A percentile compares a stretch with the other conserved stretches of the same genome.
Conservation (phyloP, 2,888 invertebrate genomes). For the Mantis religiosa region DNA sequence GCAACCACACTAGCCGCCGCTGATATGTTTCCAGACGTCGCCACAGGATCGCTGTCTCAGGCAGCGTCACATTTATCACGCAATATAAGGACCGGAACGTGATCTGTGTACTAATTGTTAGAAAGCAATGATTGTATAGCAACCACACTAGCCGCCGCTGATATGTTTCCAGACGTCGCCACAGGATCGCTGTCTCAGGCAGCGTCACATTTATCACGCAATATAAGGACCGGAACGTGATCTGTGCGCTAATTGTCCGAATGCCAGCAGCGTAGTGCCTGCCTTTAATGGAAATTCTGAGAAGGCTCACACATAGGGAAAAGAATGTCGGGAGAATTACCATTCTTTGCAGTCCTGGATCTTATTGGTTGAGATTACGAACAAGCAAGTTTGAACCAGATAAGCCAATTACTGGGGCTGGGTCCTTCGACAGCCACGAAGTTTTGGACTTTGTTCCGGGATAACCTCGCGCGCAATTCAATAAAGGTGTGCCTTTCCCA, state of each 20-base stretch:
- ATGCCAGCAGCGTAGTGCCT: not conserved
- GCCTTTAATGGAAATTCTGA: not conserved
- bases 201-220: not conserved
- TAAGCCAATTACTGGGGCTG: not conserved
- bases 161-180: not conserved
- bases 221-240: not conserved
- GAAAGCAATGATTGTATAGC: too few species aligned
- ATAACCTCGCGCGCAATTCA: not conserved
- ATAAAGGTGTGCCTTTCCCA: not conserved
- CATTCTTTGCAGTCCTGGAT: not conserved
- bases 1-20: not conserved
- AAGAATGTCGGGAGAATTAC: not conserved
- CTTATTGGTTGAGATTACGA: not conserved
- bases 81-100: not conserved
- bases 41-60: not conserved
- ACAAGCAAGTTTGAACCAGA: not conserved
- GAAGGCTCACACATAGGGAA: not conserved
- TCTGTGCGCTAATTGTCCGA: not conserved
- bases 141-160: not conserved
- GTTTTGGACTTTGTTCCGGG: not conserved
- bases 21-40: not conserved
- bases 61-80: not conserved
- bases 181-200: not conserved
- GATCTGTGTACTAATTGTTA: not conserved
- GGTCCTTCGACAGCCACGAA: not conserved